A percentile compares a stretch with the other conserved stretches of the same genome.
Conservation (phyloP, 2,113 vertebrate species). For the Riparia riparia region DNA sequence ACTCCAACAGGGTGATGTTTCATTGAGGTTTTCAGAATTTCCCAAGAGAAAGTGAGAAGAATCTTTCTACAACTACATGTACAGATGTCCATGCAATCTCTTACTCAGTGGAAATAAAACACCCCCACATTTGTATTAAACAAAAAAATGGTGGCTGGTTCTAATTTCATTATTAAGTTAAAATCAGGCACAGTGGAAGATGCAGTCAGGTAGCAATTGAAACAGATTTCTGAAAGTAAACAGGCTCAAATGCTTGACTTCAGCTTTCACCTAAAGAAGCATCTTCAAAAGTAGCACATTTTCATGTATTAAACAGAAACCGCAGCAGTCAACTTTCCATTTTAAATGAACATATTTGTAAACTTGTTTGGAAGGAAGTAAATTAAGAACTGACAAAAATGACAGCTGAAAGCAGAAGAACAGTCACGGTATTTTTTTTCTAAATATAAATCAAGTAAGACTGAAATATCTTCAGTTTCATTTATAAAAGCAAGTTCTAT, state of each 20-base stretch:
- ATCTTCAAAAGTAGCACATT: conserved; percentile 52
- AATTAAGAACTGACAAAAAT: conserved; percentile 67
- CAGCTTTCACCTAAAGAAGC: conserved; percentile 33
- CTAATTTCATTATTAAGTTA: background rate
- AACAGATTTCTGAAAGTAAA: conserved; percentile 11
- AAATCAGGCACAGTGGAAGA: background rate
- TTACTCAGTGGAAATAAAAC: background rate
- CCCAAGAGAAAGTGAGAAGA: background rate
- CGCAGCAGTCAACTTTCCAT: conserved; percentile 46
- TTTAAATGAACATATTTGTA: conserved; percentile 57
- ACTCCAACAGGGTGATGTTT: background rate
- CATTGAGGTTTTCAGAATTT: background rate
- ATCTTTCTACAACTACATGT: background rate
- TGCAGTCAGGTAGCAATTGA: background rate
- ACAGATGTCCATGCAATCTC: background rate
- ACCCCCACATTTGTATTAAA: background rate
- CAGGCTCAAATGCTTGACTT: background rate
- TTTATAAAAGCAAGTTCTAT: conserved; percentile 28
- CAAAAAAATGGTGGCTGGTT: background rate
- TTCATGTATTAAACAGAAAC: conserved; percentile 49
- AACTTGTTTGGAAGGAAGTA: conserved; percentile 52
- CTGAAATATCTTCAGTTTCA: conserved; percentile 38
- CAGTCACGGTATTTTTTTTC: background rate
- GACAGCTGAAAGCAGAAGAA: conserved; percentile 58
- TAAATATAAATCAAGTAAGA: conserved; percentile 56